phyloP scores from a whole-genome alignment of 2,113 vertebrate genomes.

The Mustelus asterias region DNA sequence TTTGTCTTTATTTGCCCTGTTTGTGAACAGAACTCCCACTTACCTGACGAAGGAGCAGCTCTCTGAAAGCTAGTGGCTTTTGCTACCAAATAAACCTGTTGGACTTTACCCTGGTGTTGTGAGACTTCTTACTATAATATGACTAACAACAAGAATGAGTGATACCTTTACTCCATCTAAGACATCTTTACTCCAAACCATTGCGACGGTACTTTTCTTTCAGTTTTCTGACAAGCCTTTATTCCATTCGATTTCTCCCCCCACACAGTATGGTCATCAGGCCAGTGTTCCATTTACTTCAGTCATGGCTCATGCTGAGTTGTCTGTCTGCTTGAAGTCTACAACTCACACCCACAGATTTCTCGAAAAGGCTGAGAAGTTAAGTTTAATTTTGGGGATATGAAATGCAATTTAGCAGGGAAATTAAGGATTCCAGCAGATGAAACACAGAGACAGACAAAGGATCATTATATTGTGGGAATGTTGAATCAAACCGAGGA shows the following conservation, averaged over 20 bases:
- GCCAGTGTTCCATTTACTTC: not conserved
- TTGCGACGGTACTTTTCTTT: not conserved
- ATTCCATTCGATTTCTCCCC: not conserved
- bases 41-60: too few species aligned
- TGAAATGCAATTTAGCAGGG: not conserved
- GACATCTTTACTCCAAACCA: not conserved
- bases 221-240: not conserved
- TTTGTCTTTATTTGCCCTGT: too few species aligned
- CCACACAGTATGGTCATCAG: not conserved
- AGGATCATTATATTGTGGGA: not conserved
- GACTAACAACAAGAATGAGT: not conserved
- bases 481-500: not conserved
- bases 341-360: not conserved
- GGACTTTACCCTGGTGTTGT: too few species aligned
- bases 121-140: too few species aligned
- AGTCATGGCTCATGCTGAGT: not conserved
- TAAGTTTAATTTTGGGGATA: not conserved
- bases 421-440: not conserved
- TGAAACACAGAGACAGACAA: not conserved
- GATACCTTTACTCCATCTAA: too few species aligned
- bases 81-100: too few species aligned
- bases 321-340: not conserved
- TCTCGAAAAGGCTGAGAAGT: not conserved
- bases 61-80: too few species aligned
- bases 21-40: too few species aligned